These are phyloP conservation scores for Phalanger gymnotis DNA, from an alignment of 2,797 vertebrate species.

Conservation along the genomic window DNA sequence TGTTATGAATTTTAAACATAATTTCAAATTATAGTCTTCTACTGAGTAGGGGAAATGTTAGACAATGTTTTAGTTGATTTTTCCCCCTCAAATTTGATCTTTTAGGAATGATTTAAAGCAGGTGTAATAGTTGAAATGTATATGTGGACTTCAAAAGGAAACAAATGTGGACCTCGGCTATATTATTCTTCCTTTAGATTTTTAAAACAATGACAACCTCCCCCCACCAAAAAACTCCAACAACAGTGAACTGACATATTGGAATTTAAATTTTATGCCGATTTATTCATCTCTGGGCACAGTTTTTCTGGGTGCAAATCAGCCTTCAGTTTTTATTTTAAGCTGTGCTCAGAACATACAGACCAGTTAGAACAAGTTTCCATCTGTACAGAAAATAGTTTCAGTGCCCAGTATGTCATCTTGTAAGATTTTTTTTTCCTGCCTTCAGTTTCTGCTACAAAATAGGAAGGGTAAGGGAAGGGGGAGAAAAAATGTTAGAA, in stretches of 20 bases:
- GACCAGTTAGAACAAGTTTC: conserved; percentile 40
- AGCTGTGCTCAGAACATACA: conserved; percentile 56
- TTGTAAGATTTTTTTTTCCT: conserved; percentile 51
- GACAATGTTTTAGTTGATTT: conserved; percentile 14
- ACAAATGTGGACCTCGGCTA: conserved; percentile 8
- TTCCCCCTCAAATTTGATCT: conserved; percentile 19
- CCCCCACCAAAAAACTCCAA: background rate
- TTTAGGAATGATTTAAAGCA: conserved; percentile 63
- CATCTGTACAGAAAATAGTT: conserved; percentile 45
- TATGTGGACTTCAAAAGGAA: conserved; percentile 43
- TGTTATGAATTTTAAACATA: conserved; percentile 16
- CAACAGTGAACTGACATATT: conserved; percentile 26
- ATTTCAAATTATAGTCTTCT: conserved; percentile 29
- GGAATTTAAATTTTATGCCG: conserved; percentile 54
- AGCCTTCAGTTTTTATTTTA: conserved; percentile 66
- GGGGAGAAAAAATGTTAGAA: background rate
- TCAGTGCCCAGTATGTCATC: conserved; percentile 21
- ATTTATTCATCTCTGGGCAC: conserved; percentile 18
- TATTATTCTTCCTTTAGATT: conserved; percentile 18
- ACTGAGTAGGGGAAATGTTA: conserved; percentile 17
- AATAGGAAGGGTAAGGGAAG: background rate
- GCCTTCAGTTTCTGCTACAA: conserved; percentile 43
- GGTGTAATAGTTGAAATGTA: conserved; percentile 38
- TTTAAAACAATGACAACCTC: background rate
- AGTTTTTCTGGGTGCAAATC: conserved; percentile 45